phyloP scores from a whole-genome alignment of 2,797 vertebrate genomes.

The Varecia variegata region DNA sequence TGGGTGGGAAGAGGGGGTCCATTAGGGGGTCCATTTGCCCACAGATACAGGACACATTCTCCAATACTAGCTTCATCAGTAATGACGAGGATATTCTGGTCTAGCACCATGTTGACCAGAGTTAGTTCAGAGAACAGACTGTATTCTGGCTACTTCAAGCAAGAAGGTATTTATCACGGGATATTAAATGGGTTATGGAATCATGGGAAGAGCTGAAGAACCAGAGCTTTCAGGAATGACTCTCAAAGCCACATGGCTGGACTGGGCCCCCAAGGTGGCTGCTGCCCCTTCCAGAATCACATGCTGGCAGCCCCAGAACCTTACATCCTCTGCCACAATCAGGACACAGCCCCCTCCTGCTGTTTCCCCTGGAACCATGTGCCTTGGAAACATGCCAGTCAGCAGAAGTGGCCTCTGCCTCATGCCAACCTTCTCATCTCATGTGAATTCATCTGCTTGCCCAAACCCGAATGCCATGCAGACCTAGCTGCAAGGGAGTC shows the following conservation, averaged over 20 bases:
- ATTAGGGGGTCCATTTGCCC: not conserved
- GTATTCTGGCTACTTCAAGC: not conserved
- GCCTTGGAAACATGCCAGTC: not conserved
- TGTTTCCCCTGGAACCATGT: not conserved
- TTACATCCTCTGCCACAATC: not conserved
- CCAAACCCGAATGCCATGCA: not conserved
- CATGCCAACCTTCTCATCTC: not conserved
- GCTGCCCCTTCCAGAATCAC: not conserved
- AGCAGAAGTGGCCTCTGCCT: not conserved
- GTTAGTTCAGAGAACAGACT: not conserved
- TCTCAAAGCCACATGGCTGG: not conserved
- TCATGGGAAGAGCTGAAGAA: not conserved
- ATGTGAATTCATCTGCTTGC: not conserved
- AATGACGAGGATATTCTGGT: not conserved
- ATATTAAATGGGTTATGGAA: not conserved
- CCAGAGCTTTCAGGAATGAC: not conserved
- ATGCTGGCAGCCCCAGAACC: too few relatives aligned
- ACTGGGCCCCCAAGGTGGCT: not conserved
- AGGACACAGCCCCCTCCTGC: not conserved
- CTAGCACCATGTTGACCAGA: not conserved
- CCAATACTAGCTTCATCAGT: not conserved
- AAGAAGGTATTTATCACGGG: not conserved
- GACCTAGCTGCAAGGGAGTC: conserved; percentile 55
- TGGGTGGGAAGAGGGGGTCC: not conserved
- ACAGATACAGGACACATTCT: not conserved